Conservation (phyloP, 2,888 invertebrate genomes). For the Oxycera nigricornis region DNA sequence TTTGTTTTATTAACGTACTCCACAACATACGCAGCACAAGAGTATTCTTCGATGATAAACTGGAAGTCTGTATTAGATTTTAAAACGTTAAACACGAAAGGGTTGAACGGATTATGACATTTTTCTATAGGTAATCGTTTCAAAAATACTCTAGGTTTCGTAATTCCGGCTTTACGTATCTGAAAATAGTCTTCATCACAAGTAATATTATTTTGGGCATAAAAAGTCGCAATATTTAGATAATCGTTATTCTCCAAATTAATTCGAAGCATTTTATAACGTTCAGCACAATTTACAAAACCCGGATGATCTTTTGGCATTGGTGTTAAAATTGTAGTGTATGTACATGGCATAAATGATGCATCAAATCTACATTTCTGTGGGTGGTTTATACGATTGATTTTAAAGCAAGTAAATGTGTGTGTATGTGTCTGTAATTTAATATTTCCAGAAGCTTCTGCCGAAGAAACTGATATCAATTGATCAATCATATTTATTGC, state of each 20-base stretch:
- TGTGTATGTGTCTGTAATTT: constrained; percentile 50
- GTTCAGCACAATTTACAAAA: constrained; percentile 40
- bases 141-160: constrained; percentile 55
- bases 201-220: constrained; percentile 51
- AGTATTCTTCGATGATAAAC: constrained; percentile 58
- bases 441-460: too few species aligned
- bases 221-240: constrained; percentile 52
- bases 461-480: too few species aligned
- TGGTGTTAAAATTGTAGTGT: constrained; percentile 48
- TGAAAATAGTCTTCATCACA: constrained; percentile 52
- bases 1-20: constrained; percentile 2
- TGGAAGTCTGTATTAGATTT: constrained; percentile 59
- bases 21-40: too few species aligned
- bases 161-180: constrained; percentile 53
- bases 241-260: constrained; percentile 53
- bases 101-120: too few species aligned
- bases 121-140: constrained; percentile 54
- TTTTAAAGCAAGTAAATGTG: constrained; percentile 51
- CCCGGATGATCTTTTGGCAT: constrained; percentile 50
- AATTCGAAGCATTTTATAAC: constrained; percentile 45
- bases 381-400: constrained; percentile 43
- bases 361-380: constrained; percentile 54
- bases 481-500: constrained; percentile 46
- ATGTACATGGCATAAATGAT: too few species aligned
- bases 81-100: constrained; percentile 51